Base-by-base conservation (phyloP, 2,113 vertebrate species). In the Apteryx mantelli region DNA sequence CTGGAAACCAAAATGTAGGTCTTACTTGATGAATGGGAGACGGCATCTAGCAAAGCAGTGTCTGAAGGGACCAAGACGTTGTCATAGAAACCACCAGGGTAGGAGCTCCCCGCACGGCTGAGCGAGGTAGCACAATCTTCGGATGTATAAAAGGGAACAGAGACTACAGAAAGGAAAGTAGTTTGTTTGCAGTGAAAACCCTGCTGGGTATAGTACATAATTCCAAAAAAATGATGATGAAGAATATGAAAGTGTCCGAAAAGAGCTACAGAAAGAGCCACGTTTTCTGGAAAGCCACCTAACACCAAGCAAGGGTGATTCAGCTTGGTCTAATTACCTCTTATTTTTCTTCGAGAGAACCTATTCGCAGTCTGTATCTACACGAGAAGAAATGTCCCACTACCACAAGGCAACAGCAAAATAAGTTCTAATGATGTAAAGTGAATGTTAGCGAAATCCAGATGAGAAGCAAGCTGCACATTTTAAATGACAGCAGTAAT, bases 281-380 rank as follows among this genome's bases (percentile, higher is more conserved):
- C 10, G 8, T 19, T 76, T 52, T 81, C 58, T 81, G 34, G 10
- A 89, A 82, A 61, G 65, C 34, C 76, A 66, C 20, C 50, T 76
- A n/a, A 34, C 0, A 81, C 53, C 22, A 56, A 56, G 66, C 30
- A 66, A 44, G 15, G 5, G 16, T 48, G 88, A 50, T 44, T 42
- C n/a, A 61, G n/a, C 18, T 83, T 40, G 21, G 53, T 28, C 30
- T 58, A 44, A 25, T 15, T 63, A 56, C 26, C 58, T 42, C 48
- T 52, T n/a, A 25, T 25, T 58, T 74, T 58, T 5, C 32, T 16
- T 19, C 22, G 61, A 52, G 24, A 80, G 32, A 61, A 75, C 61
- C 25, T 17, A 61, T 38, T 44, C 0, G 0, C 32, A 1, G 4
- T 30, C 26, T 52, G 48, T 64, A 63, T 8, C 48, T 40, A 21